A percentile compares a stretch with the other conserved stretches of the same genome.
Conservation (phyloP, 2,797 vertebrate genomes). For the Enteromius afrohamiltoni region DNA sequence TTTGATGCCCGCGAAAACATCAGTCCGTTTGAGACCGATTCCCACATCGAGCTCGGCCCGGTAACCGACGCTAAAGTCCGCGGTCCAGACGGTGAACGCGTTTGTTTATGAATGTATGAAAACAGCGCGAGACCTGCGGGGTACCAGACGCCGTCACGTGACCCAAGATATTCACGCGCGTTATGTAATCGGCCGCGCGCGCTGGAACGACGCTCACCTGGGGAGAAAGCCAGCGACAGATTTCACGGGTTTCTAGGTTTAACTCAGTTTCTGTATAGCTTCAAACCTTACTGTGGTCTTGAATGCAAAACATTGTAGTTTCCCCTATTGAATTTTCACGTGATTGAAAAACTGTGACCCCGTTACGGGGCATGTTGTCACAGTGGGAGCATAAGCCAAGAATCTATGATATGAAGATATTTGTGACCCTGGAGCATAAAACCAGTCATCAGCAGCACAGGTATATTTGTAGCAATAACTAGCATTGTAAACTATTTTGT, state of each 20-base stretch:
- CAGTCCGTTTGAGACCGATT: neutral
- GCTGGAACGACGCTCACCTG: neutral
- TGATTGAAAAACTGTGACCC: neutral
- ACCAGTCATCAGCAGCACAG: too few relatives aligned
- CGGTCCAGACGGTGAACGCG: neutral
- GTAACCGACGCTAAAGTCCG: neutral
- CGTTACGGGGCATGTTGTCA: neutral
- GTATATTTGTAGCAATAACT: too few relatives aligned
- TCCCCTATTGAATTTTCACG: neutral
- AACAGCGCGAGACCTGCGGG: conserved; percentile 26
- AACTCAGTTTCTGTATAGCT: neutral
- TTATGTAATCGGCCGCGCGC: conserved; percentile 39
- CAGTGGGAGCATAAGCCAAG: neutral
- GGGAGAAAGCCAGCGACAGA: neutral
- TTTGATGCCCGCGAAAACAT: neutral
- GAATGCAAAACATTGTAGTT: neutral
- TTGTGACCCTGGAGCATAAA: too few relatives aligned
- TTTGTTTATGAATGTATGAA: neutral
- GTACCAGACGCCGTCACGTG: conserved; percentile 34
- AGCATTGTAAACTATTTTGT: too few relatives aligned
- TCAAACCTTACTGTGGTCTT: neutral
- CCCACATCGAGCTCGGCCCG: neutral
- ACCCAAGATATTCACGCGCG: conserved; percentile 4
- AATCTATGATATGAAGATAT: neutral
- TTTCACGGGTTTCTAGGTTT: neutral